Conservation (phyloP, 1,140 invertebrate genomes). For the Phymastichus coffea region DNA sequence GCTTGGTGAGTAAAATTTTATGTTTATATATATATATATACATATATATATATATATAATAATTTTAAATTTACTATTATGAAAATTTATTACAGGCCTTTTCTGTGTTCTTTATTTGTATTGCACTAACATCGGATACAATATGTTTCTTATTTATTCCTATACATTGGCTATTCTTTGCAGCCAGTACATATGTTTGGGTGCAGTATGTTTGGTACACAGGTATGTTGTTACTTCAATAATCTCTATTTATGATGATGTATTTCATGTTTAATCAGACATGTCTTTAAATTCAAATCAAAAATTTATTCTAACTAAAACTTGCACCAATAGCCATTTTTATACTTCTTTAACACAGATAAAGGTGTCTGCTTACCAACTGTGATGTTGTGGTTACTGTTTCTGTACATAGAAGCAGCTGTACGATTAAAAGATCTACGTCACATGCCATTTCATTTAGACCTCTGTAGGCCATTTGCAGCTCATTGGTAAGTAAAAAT, state of each 20-base stretch:
- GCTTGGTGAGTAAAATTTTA: constrained; percentile 92
- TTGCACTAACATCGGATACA: constrained; percentile 97
- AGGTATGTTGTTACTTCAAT: constrained; percentile 65
- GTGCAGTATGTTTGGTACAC: constrained; percentile 99
- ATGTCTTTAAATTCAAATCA: constrained; percentile 5
- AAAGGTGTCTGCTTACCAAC: constrained; percentile 93
- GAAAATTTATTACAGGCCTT: constrained; percentile 88
- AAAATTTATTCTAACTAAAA: no score
- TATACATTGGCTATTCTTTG: constrained; percentile 96
- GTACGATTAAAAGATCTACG: constrained; percentile 84
- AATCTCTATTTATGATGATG: not conserved
- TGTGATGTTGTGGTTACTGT: constrained; percentile 90
- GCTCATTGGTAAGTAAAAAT: constrained; percentile 83
- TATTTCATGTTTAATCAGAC: not conserved
- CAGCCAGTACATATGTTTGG: constrained; percentile 98
- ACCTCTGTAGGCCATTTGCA: constrained; percentile 95
- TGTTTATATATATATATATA: constrained; percentile 67
- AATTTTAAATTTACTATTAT: constrained; percentile 24
- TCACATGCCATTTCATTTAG: constrained; percentile 85
- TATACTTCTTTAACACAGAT: constrained; percentile 58
- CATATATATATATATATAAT: constrained; percentile 25
- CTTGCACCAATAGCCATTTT: no score
- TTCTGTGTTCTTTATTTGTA: constrained; percentile 97
- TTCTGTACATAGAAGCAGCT: constrained; percentile 93
- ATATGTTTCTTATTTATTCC: constrained; percentile 99